Base-by-base conservation (phyloP, 2,113 vertebrate species). In the Prunella fulvescens region DNA sequence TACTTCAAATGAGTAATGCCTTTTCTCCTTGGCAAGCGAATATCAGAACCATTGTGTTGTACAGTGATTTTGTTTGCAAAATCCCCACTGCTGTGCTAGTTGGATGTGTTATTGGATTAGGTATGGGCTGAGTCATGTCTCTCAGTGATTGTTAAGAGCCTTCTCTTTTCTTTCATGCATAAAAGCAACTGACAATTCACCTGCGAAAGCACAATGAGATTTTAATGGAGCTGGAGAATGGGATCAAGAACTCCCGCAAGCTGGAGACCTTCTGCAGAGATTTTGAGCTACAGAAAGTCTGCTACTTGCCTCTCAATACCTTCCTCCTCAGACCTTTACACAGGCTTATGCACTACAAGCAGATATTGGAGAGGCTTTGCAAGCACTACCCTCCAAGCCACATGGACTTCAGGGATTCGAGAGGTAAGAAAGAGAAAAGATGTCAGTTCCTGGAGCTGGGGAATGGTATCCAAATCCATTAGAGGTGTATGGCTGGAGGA, bases 281-380 rank as follows among this genome's bases (percentile, higher is more conserved):
- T 95, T 99, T 99, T 70, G 99, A 99, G 95, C 98, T 99, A 95
- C 99, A 99, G 93, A 99, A 99, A 93, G 99, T 99, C 92, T 99
- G 99, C 94, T 99, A 99, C 96, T 95, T 99, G 92, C 99, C 99
- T 16, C 98, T 99, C 93, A 99, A 99, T 62, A 98, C 99, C 86
- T 99, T 99, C 97, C 98, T 99, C 8, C 99, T 99, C 96, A 98
- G 99, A 61, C 99, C 99, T 5, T 98, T 99, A 92, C 99, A 99
- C 97, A 98, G 99, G 93, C 99, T 99, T 81, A 98, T 98, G 98
- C 99, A 99, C 98, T 99, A 99, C 98, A 99, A 99, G 96, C 99
- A 99, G 98, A 99, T 99, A 96, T 98, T 99, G 98, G 99, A 99
- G 97, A 98, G 99, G 71, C 97, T 99, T 86, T 99, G 99, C 97